Percentiles rank a stretch among this genome's conserved stretches.
Evolutionary conservation across 2,797 vertebrate species (phyloP).

Genomic region (Bryconaethiops microstoma): DNA sequence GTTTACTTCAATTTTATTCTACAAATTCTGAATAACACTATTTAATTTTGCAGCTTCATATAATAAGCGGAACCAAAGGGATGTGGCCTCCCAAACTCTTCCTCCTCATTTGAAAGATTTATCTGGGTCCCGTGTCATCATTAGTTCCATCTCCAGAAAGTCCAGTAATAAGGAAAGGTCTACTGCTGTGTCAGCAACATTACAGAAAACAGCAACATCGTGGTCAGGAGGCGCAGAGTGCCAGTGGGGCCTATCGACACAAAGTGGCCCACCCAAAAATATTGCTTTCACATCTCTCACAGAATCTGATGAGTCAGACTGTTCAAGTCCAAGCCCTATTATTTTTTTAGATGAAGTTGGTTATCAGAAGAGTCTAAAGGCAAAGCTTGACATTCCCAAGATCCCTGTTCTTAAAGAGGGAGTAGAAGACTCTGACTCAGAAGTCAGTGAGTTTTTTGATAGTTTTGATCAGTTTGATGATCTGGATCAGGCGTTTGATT

Average conservation of each 20-base stretch:
- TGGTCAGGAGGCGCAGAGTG: constrained; percentile 80
- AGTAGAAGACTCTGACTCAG: constrained; percentile 97
- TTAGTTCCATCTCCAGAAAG: constrained; percentile 78
- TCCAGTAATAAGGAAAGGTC: constrained; percentile 72
- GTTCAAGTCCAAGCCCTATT: constrained; percentile 96
- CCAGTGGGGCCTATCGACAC: constrained; percentile 85
- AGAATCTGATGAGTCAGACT: constrained; percentile 94
- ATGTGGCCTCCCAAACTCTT: constrained; percentile 88
- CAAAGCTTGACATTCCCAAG: constrained; percentile 94
- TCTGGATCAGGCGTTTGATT: constrained; percentile 82
- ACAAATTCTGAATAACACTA: neutral
- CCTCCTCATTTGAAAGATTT: constrained; percentile 80
- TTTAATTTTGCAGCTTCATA: constrained; percentile 68
- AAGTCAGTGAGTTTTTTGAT: constrained; percentile 99
- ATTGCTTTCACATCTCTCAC: constrained; percentile 79
- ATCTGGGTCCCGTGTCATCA: constrained; percentile 76
- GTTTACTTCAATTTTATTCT: neutral
- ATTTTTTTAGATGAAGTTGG: constrained; percentile 98
- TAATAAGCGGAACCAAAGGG: constrained; percentile 79
- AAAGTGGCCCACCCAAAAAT: constrained; percentile 73
- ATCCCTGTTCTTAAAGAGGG: constrained; percentile 90
- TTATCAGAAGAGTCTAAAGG: constrained; percentile 95
- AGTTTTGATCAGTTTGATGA: constrained; percentile 98
- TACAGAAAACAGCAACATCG: constrained; percentile 80
- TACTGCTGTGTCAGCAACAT: constrained; percentile 73